Conservation (phyloP, 2,113 vertebrate species). For the Delphinus delphis region DNA sequence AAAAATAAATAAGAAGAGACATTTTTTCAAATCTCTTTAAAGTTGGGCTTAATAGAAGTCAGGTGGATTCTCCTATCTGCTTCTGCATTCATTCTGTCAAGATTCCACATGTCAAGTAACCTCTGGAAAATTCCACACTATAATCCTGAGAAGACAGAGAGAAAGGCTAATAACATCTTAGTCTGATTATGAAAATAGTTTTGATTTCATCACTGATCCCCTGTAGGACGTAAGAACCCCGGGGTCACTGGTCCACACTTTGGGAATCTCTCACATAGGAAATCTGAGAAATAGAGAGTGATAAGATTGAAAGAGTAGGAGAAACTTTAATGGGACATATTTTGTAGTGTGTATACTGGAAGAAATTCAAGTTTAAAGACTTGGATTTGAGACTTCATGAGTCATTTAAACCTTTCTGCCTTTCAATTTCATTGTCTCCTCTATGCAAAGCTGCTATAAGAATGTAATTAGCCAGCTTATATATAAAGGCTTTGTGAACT, state of each 20-base stretch:
- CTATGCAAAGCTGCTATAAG: not conserved
- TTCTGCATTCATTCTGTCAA: not conserved
- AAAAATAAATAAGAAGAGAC: not conserved
- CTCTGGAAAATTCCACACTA: not conserved
- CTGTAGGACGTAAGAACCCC: not conserved
- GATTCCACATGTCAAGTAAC: not conserved
- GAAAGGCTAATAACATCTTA: not conserved
- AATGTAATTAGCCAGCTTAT: not conserved
- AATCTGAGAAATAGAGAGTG: not conserved
- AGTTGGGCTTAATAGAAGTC: not conserved
- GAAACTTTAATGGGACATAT: not conserved
- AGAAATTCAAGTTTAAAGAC: not conserved
- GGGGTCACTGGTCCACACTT: not conserved
- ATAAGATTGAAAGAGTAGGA: not conserved
- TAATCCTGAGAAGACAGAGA: not conserved
- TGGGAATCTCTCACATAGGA: not conserved
- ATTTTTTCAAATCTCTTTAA: not conserved
- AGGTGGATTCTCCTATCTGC: not conserved
- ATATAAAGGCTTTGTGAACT: not conserved
- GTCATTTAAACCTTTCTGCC: slow-evolving; percentile 8
- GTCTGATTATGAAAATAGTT: not conserved
- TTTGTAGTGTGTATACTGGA: not conserved
- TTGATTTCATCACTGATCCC: not conserved
- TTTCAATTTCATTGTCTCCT: not conserved
- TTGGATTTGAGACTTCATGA: not conserved